Conservation (phyloP, 1,140 invertebrate species). For the Antheraea pernyi region DNA sequence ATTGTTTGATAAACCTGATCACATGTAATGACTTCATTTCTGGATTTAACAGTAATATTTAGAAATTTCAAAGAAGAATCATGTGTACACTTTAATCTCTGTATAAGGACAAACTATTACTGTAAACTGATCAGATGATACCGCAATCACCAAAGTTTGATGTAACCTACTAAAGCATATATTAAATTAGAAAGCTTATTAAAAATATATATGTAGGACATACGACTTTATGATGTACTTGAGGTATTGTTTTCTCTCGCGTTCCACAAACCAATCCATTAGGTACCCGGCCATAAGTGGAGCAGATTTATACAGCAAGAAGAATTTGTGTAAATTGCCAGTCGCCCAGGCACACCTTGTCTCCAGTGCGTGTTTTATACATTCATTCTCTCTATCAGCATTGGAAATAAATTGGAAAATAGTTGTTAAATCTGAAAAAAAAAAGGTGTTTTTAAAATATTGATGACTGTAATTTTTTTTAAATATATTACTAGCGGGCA, state of each 20-base stretch:
- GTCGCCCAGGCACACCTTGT: slow-evolving; percentile 94
- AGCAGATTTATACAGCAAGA: slow-evolving; percentile 91
- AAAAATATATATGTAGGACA: slow-evolving; percentile 76
- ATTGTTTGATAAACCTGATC: too few relatives aligned
- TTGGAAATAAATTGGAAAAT: slow-evolving; percentile 89
- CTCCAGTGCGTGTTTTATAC: slow-evolving; percentile 91
- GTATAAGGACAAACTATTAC: too few relatives aligned
- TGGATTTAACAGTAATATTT: too few relatives aligned
- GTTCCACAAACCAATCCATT: slow-evolving; percentile 97
- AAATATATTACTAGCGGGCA: too few relatives aligned
- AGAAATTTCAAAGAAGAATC: too few relatives aligned
- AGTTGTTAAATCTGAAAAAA: slow-evolving; percentile 93
- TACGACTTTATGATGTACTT: slow-evolving; percentile 98
- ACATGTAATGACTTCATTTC: too few relatives aligned
- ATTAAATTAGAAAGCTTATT: neutral
- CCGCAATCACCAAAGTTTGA: neutral
- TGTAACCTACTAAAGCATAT: neutral
- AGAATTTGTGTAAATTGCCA: slow-evolving; percentile 95
- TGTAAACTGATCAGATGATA: neutral
- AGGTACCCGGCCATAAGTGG: slow-evolving; percentile 98
- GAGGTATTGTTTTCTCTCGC: slow-evolving; percentile 94
- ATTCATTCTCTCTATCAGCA: slow-evolving; percentile 90
- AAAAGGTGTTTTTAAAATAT: too few relatives aligned
- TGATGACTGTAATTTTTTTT: too few relatives aligned
- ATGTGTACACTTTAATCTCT: too few relatives aligned